Evolutionary conservation across 2,888 invertebrate species (phyloP), one percentile per base, ranked within the genome.

Genomic region (Tenthredo notha): DNA sequence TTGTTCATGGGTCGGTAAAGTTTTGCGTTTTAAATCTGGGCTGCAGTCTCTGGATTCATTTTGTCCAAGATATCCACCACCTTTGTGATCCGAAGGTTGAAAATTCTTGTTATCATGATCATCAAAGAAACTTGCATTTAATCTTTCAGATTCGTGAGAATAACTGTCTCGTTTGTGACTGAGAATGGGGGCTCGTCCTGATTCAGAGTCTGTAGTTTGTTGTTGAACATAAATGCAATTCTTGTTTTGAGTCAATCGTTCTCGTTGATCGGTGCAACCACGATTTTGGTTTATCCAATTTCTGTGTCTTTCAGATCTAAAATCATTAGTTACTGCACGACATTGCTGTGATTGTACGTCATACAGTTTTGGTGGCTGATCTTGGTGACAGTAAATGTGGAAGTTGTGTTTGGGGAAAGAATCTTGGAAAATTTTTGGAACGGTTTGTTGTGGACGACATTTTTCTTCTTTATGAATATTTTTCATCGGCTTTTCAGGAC

Each of bases 401-500:
- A 80, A 80, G 40, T 80, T 40, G 9, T 80, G 80, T 25, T 80
- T 80, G 12, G 80, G 80, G 1, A 40, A 21, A 61, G 47, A 37
- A 37, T 80, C 80, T 61, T 61, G 33, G 15, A 21, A 61, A 37
- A 61, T 21, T 18, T 61, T 58, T 21, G 61, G 29, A 21, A 12
- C 21, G 15, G 21, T 80, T 25, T 61, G 58, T 61, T 80, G 61
- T 9, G 58, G 80, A 58, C 40, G 37, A 40, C 61, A 80, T 50
- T 80, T 58, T 18, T 58, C 80, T 61, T 80, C 40, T 1, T 80
- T 61, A 21, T 61, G 80, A 61, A 80, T 61, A 61, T 80, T 40
- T 40, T 61, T 80, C 61, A 80, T 40, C n/a, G 61, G 15, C 40
- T 80, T 80, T 80, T 80, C 58, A 15, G 80, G 61, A 61, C 61